Conservation (phyloP, 1,140 invertebrate species). For the Bombus waltoni region DNA sequence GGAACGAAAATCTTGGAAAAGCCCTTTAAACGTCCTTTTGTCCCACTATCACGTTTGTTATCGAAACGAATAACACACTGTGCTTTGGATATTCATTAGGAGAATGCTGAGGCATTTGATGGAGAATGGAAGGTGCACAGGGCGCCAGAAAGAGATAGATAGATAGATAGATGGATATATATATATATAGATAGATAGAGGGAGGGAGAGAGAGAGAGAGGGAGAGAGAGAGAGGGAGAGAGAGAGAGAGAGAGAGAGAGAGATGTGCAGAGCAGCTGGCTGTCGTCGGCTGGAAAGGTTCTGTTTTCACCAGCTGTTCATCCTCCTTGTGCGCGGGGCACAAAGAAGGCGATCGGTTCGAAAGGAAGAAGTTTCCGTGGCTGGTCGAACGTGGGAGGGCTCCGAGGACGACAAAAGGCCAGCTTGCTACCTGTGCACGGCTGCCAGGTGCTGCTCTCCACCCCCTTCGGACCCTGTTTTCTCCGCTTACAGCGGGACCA, state of each 20-base stretch:
- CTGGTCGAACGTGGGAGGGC: conserved; percentile 56
- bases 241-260: too few relatives aligned
- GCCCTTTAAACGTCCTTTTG: too few relatives aligned
- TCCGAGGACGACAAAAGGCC: conserved; percentile 40
- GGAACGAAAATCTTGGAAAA: too few relatives aligned
- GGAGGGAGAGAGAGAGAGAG: too few relatives aligned
- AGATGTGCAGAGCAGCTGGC: conserved; percentile 12
- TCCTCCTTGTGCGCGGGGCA: not conserved
- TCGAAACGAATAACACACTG: not conserved
- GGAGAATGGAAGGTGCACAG: not conserved
- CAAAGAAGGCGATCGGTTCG: conserved; percentile 42
- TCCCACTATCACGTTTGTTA: not conserved
- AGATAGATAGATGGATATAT: too few relatives aligned
- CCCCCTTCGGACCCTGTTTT: not conserved
- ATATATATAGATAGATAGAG: too few relatives aligned
- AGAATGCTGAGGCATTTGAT: not conserved
- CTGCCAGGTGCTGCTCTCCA: conserved; percentile 50
- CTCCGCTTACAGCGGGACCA: conserved; percentile 36
- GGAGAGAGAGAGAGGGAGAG: too few relatives aligned
- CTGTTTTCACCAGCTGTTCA: conserved; percentile 54
- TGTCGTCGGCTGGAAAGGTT: conserved; percentile 20
- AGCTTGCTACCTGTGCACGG: conserved; percentile 49
- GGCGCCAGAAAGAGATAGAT: not conserved
- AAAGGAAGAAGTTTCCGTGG: conserved; percentile 39
- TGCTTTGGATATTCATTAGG: not conserved